Evolutionary conservation across 1,140 invertebrate genomes (phyloP).

Genomic region (Drosophila jambulina): DNA sequence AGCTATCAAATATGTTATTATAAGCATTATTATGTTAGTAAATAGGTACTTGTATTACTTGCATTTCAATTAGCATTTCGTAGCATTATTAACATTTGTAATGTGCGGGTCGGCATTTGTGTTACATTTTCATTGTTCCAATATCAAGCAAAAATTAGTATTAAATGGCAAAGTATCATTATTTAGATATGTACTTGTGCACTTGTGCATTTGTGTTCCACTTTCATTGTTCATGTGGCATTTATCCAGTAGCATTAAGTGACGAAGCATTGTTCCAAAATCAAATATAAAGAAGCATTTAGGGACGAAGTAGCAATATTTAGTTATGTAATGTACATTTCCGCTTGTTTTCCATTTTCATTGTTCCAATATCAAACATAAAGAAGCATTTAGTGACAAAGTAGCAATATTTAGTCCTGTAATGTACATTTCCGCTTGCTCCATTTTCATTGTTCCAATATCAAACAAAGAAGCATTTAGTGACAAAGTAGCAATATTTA

Average conservation of each 20-base stretch:
- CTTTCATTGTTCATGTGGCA: neutral
- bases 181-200: neutral
- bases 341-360: too few relatives aligned
- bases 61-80: too few relatives aligned
- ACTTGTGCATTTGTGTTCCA: neutral
- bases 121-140: neutral
- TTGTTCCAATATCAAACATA: too few relatives aligned
- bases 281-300: neutral
- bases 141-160: neutral
- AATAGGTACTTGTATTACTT: too few relatives aligned
- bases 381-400: too few relatives aligned
- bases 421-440: too few relatives aligned
- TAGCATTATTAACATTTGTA: too few relatives aligned
- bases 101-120: neutral
- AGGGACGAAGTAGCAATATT: neutral
- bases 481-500: too few relatives aligned
- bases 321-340: neutral
- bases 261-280: neutral
- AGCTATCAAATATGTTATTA: neutral
- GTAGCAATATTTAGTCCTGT: too few relatives aligned
- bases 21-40: too few relatives aligned
- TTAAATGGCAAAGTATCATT: neutral
- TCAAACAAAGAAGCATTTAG: too few relatives aligned
- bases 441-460: too few relatives aligned
- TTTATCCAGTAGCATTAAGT: neutral